These are phyloP conservation scores for Coendou prehensilis DNA, from an alignment of 2,797 vertebrate species.

Conservation along the genomic window DNA sequence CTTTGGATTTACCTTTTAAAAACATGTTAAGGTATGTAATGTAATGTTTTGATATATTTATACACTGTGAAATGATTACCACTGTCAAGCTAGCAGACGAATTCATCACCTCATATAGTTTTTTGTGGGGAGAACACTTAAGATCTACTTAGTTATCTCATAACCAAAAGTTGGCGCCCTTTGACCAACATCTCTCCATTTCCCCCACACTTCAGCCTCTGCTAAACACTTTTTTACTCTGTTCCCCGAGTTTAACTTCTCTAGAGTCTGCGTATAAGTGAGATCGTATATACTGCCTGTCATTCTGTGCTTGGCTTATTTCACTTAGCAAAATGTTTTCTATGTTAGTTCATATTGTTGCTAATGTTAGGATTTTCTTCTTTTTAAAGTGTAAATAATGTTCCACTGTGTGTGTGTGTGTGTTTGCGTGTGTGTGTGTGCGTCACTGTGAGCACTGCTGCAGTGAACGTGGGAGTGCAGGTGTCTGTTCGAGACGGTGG, in stretches of 20 bases:
- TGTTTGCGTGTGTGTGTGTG: not conserved
- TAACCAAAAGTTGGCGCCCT: not conserved
- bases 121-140: not conserved
- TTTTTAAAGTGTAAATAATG: not conserved
- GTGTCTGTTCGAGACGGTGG: not conserved
- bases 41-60: not conserved
- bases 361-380: not conserved
- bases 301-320: not conserved
- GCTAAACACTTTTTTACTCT: not conserved
- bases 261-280: not conserved
- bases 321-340: not conserved
- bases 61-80: not conserved
- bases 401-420: not conserved
- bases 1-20: not conserved
- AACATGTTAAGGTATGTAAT: not conserved
- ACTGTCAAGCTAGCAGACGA: too few relatives aligned
- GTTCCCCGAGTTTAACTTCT: not conserved
- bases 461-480: too few relatives aligned
- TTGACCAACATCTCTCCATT: not conserved
- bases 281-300: too few relatives aligned
- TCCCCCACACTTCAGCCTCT: not conserved
- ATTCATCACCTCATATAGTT: not conserved
- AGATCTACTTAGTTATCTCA: not conserved
- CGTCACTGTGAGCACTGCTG: not conserved
- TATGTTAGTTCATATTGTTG: not conserved